These are phyloP conservation scores for Ranitomeya imitator DNA, from an alignment of 2,113 vertebrate species.

Conservation along the genomic window DNA sequence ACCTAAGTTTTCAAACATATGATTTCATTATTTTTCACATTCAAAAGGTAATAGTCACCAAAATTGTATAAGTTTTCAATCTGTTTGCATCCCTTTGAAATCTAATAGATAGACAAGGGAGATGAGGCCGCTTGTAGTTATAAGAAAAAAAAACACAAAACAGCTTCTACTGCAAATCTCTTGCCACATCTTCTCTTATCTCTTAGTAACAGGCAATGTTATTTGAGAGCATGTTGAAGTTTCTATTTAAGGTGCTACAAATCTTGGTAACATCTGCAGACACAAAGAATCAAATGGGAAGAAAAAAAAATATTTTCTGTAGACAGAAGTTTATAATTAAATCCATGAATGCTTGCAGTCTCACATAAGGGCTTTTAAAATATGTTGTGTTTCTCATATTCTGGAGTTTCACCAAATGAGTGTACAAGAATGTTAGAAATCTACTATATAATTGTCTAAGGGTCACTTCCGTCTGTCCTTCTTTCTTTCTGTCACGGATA, in stretches of 20 bases:
- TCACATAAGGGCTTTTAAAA: conserved; percentile 13
- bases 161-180: conserved; percentile 15
- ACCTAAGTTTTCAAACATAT: neutral
- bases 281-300: conserved; percentile 19
- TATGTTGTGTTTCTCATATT: conserved; percentile 21
- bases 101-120: neutral
- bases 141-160: neutral
- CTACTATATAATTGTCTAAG: too few species aligned
- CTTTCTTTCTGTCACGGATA: too few species aligned
- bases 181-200: conserved; percentile 34
- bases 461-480: too few species aligned
- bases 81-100: neutral
- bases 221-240: neutral
- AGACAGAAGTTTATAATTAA: conserved; percentile 36
- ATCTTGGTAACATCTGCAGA: conserved; percentile 22
- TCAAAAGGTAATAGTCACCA: neutral
- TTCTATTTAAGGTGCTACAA: conserved; percentile 12
- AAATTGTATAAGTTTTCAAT: neutral
- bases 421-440: neutral
- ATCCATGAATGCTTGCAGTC: neutral
- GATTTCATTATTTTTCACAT: neutral
- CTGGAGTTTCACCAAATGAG: conserved; percentile 3
- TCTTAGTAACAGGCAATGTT: conserved; percentile 23
- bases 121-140: neutral
- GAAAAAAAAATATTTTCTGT: conserved; percentile 7